These are phyloP conservation scores for Coptodon rendalli DNA, from an alignment of 2,113 vertebrate genomes.

Conservation along the genomic window DNA sequence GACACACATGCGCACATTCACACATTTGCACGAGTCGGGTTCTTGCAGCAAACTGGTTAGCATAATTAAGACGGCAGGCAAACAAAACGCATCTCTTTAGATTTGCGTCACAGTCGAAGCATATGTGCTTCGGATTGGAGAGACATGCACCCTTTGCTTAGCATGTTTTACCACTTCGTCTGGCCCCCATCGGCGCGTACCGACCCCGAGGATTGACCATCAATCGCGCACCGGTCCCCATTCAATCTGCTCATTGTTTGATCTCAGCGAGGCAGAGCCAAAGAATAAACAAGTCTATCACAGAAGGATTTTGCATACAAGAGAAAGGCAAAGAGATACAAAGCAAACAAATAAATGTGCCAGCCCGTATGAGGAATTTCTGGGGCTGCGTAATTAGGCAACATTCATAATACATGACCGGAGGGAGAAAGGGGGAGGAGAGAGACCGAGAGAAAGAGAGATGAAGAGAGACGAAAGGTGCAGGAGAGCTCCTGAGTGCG, in stretches of 20 bases:
- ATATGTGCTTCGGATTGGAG: not conserved
- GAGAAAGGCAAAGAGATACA: conserved; percentile 62
- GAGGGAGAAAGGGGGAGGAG: conserved; percentile 14
- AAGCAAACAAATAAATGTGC: conserved; percentile 66
- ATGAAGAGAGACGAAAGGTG: conserved; percentile 15
- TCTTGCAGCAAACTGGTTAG: not conserved
- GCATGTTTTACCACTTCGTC: not conserved
- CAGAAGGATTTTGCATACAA: conserved; percentile 71
- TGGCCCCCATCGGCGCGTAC: not conserved
- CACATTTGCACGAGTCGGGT: not conserved
- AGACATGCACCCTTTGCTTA: not conserved
- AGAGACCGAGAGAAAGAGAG: not conserved
- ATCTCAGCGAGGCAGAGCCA: conserved; percentile 51
- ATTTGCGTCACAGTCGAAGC: not conserved
- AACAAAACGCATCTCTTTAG: conserved; percentile 25
- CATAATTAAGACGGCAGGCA: not conserved
- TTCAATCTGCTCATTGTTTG: conserved; percentile 66
- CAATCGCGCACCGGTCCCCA: conserved; percentile 32
- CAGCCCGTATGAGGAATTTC: conserved; percentile 58
- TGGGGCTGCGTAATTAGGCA: conserved; percentile 66
- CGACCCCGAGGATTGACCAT: conserved; percentile 51
- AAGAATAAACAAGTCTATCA: conserved; percentile 64
- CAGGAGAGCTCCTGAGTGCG: not conserved
- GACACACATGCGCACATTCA: not conserved
- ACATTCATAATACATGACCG: conserved; percentile 73